Evolutionary conservation across 2,113 vertebrate species (phyloP), one percentile per base, ranked within the genome.

Genomic region (Sylvia atricapilla): DNA sequence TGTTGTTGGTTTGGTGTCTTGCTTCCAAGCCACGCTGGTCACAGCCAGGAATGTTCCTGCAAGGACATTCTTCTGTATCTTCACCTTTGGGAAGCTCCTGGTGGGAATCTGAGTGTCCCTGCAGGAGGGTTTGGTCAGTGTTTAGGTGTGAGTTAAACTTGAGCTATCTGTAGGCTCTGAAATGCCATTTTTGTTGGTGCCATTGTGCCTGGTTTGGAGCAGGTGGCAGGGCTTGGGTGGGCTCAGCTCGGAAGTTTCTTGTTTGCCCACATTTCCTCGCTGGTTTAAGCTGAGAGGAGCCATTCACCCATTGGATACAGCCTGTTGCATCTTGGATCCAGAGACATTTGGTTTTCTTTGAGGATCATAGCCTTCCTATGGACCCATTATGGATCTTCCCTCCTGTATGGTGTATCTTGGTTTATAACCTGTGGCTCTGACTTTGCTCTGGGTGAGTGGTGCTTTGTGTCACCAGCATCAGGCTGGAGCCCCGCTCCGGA

Each of bases 251-350:
- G 41, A 60, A 74, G 25, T 49, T 28, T 19, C 39, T 53, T 46
- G 5, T 22, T n/a, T 35, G 43, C 25, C 52, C 31, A 0, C 6
- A 4, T 92, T 84, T 85, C 59, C 62, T 37, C 7, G 7, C 53
- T 12, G 15, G 15, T 67, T 89, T 63, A 25, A 80, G 15, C 39
- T 76, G 9, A 12, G 27, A 44, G 43, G 52, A 74, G 49, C 49
- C 1, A 0, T n/a, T 81, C 53, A 11, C 15, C 66, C 33, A 0
- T 9, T 30, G 24, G 58, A 13, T 14, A 15, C 2, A 7, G 7
- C 47, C 63, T 5, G 5, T 35, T 25, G 53, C 3, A 0, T 19
- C 33, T 70, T 15, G n/a, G 21, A 20, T 16, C 30, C 22, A 9
- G 13, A 13, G 27, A 21, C 1, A 1, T 6, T 24, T 27, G 9